These are phyloP conservation scores for Halocynthia aurantium DNA, from an alignment of 23 tunicate species.

Conservation along the genomic window DNA sequence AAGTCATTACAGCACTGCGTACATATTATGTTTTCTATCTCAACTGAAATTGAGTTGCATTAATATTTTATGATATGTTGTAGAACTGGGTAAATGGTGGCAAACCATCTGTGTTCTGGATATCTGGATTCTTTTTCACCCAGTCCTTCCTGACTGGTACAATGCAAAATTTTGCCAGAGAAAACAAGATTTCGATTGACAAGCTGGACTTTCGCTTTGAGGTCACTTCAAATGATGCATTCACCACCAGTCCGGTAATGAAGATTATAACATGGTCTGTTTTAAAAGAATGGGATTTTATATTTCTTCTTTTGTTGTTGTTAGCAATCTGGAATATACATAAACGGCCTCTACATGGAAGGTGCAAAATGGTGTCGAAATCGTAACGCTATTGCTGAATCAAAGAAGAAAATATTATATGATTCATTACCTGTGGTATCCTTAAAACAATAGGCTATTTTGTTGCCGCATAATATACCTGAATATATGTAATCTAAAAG, in stretches of 20 bases:
- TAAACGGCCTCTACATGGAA: conserved; percentile 80
- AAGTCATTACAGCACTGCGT: no score
- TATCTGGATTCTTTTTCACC: conserved; percentile 91
- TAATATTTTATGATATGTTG: neutral
- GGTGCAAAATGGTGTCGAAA: conserved; percentile 78
- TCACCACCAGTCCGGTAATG: conserved; percentile 6
- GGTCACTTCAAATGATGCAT: conserved; percentile 21
- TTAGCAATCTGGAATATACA: conserved; percentile 50
- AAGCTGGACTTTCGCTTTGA: conserved; percentile 58
- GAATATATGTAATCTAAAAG: no score
- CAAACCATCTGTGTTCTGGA: conserved; percentile 78
- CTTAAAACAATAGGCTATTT: neutral
- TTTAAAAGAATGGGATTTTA: neutral
- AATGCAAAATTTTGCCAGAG: conserved; percentile 76
- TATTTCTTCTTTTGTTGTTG: neutral
- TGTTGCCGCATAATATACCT: neutral
- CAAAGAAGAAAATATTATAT: conserved; percentile 58
- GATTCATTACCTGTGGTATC: conserved; percentile 64
- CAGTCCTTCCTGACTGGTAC: conserved; percentile 88
- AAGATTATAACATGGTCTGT: neutral
- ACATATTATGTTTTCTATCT: no score
- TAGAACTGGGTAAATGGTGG: conserved; percentile 79
- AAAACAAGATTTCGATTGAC: conserved; percentile 62
- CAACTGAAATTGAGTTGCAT: no score
- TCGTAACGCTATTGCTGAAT: conserved; percentile 40